Percentiles rank a stretch among this genome's conserved stretches.
Conservation (phyloP, 2,888 invertebrate genomes). For the Drosophila lacicola region DNA sequence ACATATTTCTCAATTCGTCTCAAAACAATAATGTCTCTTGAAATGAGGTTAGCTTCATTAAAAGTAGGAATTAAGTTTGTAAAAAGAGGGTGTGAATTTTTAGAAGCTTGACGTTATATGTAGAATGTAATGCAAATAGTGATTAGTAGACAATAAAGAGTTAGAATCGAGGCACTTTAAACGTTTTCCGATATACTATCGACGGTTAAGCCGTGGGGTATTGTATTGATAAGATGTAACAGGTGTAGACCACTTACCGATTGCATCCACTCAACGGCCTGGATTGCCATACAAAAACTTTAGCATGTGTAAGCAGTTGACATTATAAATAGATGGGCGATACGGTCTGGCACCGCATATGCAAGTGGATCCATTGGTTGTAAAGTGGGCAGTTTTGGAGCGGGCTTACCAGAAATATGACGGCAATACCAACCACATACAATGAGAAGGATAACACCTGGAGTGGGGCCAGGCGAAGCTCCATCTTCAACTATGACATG, state of each 20-base stretch:
- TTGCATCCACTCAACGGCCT: slow-evolving; percentile 50
- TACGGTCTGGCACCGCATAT: slow-evolving; percentile 5
- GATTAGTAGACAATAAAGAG: slow-evolving; percentile 3
- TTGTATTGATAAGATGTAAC: slow-evolving; percentile 52
- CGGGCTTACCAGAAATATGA: slow-evolving; percentile 39
- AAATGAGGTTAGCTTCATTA: not conserved
- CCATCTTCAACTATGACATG: slow-evolving; percentile 61
- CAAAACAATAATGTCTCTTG: not conserved
- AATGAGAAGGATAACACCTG: slow-evolving; percentile 65
- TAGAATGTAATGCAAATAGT: slow-evolving; percentile 1
- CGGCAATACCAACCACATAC: slow-evolving; percentile 54
- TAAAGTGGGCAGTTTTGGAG: slow-evolving; percentile 2
- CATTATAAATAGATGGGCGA: slow-evolving; percentile 56
- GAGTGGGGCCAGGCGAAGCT: slow-evolving; percentile 58
- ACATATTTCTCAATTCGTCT: not conserved
- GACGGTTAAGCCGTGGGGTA: slow-evolving; percentile 3
- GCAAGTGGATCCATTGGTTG: slow-evolving; percentile 5
- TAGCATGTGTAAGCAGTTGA: slow-evolving; percentile 7
- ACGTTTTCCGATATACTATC: slow-evolving; percentile 24
- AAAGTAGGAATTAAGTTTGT: not conserved
- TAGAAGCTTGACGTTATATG: too few species aligned
- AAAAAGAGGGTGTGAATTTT: not conserved
- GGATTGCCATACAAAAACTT: slow-evolving; percentile 26
- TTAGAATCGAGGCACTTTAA: slow-evolving; percentile 12
- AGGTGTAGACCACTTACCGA: slow-evolving; percentile 45